Evolutionary conservation across 2,113 vertebrate genomes (phyloP), one percentile per base, ranked within the genome.

Genomic region (Anhinga anhinga): DNA sequence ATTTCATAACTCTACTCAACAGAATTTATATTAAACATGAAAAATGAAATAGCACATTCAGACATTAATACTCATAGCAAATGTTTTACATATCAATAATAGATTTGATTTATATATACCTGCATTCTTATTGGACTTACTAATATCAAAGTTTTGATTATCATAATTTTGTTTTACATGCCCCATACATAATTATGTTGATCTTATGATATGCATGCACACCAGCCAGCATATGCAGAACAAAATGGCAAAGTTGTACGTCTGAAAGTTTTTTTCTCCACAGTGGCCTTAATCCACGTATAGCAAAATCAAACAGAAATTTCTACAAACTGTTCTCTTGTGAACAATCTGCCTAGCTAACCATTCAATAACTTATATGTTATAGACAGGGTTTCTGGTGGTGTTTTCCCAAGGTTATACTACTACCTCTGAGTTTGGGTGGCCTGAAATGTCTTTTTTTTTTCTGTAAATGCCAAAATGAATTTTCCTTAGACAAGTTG

Each of bases 381-480:
- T 67, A 30, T 11, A 14, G 13, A 30, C 3, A 29, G 15, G 5
- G 7, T 30, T 86, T 83, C 50, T 72, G 26, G 11, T 56, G 19
- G 9, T 49, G 8, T 42, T 82, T 85, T 23, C 10, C 15, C 7
- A 14, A 50, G 13, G 29, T 47, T 63, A 13, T 40, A 4, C 10
- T 45, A 17, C 44, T 71, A 16, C 3, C 13, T 59, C n/a, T 55
- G 45, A 63, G 47, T 76, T 15, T 76, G 1, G 0, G 1, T 56
- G 26, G 9, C 29, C 16, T 79, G 32, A 45, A 22, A 76, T 58
- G 21, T 30, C 3, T 13, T 7, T 47, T 22, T 23, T 65, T 65
- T 38, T 20, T 0, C 45, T 79, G 3, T 32, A 56, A 74, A 70
- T 5, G 50, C 2, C 7, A 4, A 67, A 49, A 66, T 23, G 0